Conservation (phyloP, 2,113 vertebrate species). For the Sisor rabdophorus region DNA sequence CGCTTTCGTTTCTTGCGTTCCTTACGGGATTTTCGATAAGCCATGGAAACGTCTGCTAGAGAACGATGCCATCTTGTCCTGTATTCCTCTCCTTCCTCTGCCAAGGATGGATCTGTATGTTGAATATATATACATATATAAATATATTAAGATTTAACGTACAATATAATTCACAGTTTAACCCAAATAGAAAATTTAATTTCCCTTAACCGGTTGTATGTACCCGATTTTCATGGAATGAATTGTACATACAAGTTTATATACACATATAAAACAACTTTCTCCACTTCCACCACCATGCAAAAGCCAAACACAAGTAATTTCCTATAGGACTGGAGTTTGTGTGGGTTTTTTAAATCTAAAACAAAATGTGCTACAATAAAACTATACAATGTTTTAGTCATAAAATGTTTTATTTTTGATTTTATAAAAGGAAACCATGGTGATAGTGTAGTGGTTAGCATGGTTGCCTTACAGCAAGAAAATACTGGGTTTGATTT, state of each 20-base stretch:
- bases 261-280: background rate
- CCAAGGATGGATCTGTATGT: conserved; percentile 46
- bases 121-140: background rate
- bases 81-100: conserved; percentile 58
- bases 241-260: too few species aligned
- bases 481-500: too few species aligned
- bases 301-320: background rate
- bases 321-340: too few species aligned
- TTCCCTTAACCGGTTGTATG: background rate
- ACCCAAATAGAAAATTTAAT: background rate
- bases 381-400: background rate
- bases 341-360: background rate
- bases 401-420: too few species aligned
- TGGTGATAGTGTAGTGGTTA: too few species aligned
- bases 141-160: background rate
- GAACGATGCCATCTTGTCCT: conserved; percentile 69
- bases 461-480: too few species aligned
- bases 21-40: conserved; percentile 13
- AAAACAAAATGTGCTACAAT: background rate
- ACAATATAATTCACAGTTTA: background rate
- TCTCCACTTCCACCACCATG: background rate
- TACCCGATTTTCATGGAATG: too few species aligned
- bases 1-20: conserved; percentile 39
- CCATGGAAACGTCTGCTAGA: background rate
- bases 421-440: too few species aligned